Percentiles rank a stretch among this genome's conserved stretches.
phyloP scores from a whole-genome alignment of 2,888 invertebrate species.

The Oxycera nigricornis region DNA sequence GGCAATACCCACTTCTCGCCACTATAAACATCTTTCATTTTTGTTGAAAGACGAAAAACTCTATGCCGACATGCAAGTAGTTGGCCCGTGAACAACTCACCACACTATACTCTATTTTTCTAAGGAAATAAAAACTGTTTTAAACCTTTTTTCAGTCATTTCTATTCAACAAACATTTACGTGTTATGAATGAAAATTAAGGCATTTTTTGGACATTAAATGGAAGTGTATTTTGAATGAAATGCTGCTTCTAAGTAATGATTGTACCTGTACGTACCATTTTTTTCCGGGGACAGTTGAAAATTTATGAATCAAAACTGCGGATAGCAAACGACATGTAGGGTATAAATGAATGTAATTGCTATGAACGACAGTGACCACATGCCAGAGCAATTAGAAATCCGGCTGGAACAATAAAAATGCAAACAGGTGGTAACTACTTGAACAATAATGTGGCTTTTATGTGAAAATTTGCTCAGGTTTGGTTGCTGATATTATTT shows the following conservation, averaged over 20 bases:
- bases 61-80: slow-evolving; percentile 21
- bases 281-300: background rate
- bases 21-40: slow-evolving; percentile 9
- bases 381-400: slow-evolving; percentile 30
- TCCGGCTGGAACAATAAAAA: background rate
- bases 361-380: background rate
- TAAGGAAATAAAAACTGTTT: slow-evolving; percentile 19
- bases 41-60: background rate
- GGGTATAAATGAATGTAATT: slow-evolving; percentile 17
- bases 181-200: slow-evolving; percentile 39
- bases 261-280: background rate
- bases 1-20: background rate
- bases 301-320: slow-evolving; percentile 28
- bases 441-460: too few species aligned
- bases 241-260: background rate
- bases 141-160: slow-evolving; percentile 17
- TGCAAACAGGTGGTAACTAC: too few species aligned
- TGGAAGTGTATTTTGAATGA: slow-evolving; percentile 34
- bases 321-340: background rate
- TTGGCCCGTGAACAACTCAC: background rate
- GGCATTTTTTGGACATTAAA: slow-evolving; percentile 2
- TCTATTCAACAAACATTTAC: slow-evolving; percentile 35
- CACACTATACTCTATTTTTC: background rate
- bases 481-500: too few species aligned
- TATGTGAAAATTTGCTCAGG: too few species aligned